A percentile compares a stretch with the other conserved stretches of the same genome.
These are phyloP conservation scores for Nesogale talazaci DNA, from an alignment of 2,113 vertebrate genomes.

Conservation along the genomic window DNA sequence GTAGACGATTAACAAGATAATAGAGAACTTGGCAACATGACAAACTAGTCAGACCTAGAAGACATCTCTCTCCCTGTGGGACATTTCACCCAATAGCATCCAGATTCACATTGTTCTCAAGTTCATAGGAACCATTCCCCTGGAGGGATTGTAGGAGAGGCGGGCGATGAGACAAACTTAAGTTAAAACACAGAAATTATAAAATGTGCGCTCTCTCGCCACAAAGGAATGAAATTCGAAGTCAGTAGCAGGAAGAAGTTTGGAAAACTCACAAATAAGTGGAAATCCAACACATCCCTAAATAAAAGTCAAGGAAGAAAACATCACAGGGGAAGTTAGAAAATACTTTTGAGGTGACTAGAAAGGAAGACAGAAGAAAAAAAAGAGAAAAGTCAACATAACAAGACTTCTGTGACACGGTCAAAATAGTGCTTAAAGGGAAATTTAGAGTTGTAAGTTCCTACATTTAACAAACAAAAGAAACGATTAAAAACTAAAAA, in stretches of 20 bases:
- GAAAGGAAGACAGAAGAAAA: background rate
- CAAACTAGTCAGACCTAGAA: background rate
- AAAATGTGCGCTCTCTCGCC: background rate
- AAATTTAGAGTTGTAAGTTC: background rate
- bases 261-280: background rate
- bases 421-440: background rate
- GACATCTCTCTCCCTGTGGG: background rate
- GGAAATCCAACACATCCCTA: slow-evolving; percentile 21
- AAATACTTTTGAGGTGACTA: background rate
- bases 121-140: background rate
- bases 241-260: background rate
- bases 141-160: background rate
- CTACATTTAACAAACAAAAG: background rate
- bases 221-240: slow-evolving; percentile 26
- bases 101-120: background rate
- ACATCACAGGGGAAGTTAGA: background rate
- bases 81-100: background rate
- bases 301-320: background rate
- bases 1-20: background rate
- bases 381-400: background rate
- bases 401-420: background rate
- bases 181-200: slow-evolving; percentile 23
- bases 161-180: background rate
- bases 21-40: background rate
- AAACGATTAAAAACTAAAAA: background rate